phyloP scores from a whole-genome alignment of 1,140 invertebrate species.

The Macrobrachium rosenbergii region DNA sequence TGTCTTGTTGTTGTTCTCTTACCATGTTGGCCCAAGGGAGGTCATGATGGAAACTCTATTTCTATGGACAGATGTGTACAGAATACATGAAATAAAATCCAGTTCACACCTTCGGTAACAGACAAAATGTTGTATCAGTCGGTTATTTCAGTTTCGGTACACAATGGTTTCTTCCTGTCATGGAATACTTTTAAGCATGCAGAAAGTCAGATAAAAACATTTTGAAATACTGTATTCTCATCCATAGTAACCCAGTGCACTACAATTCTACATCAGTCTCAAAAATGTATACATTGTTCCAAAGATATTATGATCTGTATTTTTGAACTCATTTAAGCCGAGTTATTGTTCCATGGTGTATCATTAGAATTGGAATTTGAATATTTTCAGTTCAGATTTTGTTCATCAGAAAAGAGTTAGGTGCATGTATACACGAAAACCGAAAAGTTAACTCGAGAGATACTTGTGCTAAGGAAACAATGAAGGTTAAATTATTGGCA shows the following conservation, averaged over 20 bases:
- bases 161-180: slow-evolving; percentile 12
- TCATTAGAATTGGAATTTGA: too few relatives aligned
- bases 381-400: too few relatives aligned
- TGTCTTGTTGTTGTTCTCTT: neutral
- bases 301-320: neutral
- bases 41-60: neutral
- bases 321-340: neutral
- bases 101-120: slow-evolving; percentile 15
- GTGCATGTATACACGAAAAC: too few relatives aligned
- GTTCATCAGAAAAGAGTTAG: too few relatives aligned
- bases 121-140: neutral
- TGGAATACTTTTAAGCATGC: neutral
- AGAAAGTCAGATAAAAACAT: slow-evolving; percentile 28
- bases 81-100: neutral
- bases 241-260: too few relatives aligned
- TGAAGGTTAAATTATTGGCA: too few relatives aligned
- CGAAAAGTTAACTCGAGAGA: too few relatives aligned
- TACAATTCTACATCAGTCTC: too few relatives aligned
- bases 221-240: neutral
- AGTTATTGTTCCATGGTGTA: too few relatives aligned
- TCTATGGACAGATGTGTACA: neutral
- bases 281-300: too few relatives aligned
- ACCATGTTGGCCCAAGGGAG: neutral
- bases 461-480: too few relatives aligned
- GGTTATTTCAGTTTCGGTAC: neutral